Base-by-base conservation (phyloP, 2,888 invertebrate genomes). In the Frankliniella fusca region DNA sequence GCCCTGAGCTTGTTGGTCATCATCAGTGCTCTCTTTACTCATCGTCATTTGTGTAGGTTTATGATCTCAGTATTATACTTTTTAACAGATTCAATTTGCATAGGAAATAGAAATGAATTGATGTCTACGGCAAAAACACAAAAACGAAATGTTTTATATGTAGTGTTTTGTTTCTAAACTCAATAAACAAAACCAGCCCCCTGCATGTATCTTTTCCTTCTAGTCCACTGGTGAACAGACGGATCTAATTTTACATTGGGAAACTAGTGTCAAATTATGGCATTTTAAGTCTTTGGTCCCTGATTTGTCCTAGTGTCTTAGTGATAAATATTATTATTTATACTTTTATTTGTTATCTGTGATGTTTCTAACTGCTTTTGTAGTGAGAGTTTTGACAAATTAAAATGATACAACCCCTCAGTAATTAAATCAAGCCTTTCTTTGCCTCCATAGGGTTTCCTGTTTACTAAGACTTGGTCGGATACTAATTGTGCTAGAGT, bases 61-160 rank as follows among this genome's bases (percentile, higher is more conserved):
- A 70, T 70, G 70, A 70, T 70, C 70, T 70, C 70, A 70, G 70
- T 70, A 70, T 70, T 70, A 70, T 70, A 70, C 23, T 23, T 23
- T 23, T n/a, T 8, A 70, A 70, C 23, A 70, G 23, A 23, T 23
- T 70, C 11, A 23, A 70, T 23, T 70, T 70, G 0, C 0, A 7
- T n/a, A 23, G 70, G 5, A 23, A 61, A 20, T 61, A 61, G 61
- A 61, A n/a, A 61, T 61, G 61, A 20, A 61, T n/a, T 61, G 61
- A 61, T 61, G 61, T 61, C n/a, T 20, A 0, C 0, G n/a, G 7
- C 18, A 3, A 54, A 54, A 54, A 54, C 3, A 2, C 10, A 61
- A 61, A 15, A 61, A 15, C n/a, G n/a, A 61, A 0, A 18, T 61
- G 8, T 20, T 18, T 18, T 61, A 20, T 2, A 54, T 54, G 54